Base-by-base conservation (phyloP, 2,113 vertebrate species). In the Myotis yumanensis region DNA sequence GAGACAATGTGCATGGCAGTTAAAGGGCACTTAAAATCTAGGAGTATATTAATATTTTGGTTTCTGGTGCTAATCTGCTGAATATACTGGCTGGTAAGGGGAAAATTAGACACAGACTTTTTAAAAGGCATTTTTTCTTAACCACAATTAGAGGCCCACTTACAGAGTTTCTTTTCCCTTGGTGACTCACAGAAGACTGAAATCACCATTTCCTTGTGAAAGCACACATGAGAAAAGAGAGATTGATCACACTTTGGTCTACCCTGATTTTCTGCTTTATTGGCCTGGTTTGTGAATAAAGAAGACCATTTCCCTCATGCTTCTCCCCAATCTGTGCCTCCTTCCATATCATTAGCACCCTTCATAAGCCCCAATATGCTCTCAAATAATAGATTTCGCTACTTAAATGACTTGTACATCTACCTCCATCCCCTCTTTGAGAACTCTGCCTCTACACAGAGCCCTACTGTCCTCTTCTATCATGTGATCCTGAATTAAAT, bases 61-160 rank as follows among this genome's bases (percentile, higher is more conserved):
- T 94, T 83, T 94, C 40, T 85, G 85, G 85, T 94, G 62, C 64
- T 96, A 94, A 96, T 86, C 94, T 57, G 68, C 72, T 90, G 86
- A 95, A 59, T 81, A 77, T 73, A 79, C 85, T 91, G 72, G 32
- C 46, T 90, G 64, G 81, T 84, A 94, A 91, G 52, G 69, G 73
- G 32, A 66, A 95, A 96, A 96, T 90, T 72, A 91, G 72, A 90
- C 72, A 80, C 84, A 77, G 40, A 85, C 77, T 97, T 96, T 94
- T 85, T 40, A 80, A 46, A 90, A 94, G 85, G 66, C 32, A 51
- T 96, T 93, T 68, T 23, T 59, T 54, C 94, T 94, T 96, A 95
- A 93, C 95, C 96, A 95, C 92, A 95, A 95, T 93, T 96, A 94
- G n/a, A 96, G 59, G 32, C 46, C 52, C 73, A 86, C 73, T 93